Base-by-base conservation (phyloP, 2,113 vertebrate genomes). In the Bucco capensis region DNA sequence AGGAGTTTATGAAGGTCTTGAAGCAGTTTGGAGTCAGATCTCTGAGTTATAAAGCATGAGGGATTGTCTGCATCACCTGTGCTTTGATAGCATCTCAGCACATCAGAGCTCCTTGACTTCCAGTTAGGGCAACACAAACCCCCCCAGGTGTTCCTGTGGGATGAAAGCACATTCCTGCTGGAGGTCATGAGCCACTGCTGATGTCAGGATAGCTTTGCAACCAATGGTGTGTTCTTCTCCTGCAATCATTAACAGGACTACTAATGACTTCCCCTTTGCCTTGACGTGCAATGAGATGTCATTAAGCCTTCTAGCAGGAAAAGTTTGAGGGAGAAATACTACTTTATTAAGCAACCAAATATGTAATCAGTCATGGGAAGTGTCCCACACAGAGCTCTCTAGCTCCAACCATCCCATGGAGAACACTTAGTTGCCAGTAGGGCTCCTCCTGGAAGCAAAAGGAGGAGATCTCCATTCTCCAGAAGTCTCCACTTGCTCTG, bases 111-210 rank as follows among this genome's bases (percentile, higher is more conserved):
- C 10, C 7, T 58, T 11, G 71, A 14, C 14, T 15, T 14, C 28
- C 35, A 18, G n/a, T 90, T 84, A 71, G 51, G 73, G 72, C 69
- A 93, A 96, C 49, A 40, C 56, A 72, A 56, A 93, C 78, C 67
- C 44, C 67, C 44, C 49, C 83, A 75, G 49, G 56, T 93, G 51
- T 58, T 86, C 25, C 51, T 74, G 12, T 19, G 51, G 38, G 56
- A 67, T 64, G n/a, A 84, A 88, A 67, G 22, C 1, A 1, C 78
- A 75, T 71, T 89, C 87, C 31, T 81, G 57, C 19, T n/a, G 35
- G 44, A 54, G 78, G 42, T 86, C 22, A 5, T 42, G 51, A 67
- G 69, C n/a, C 6, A 18, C 80, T 17, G n/a, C 73, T 84, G 83
- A 93, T 91, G 38, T 28, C 33, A 28, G 37, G 24, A 25, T 5